Base-by-base conservation (phyloP, 2,797 vertebrate species). In the Alosa sapidissima region DNA sequence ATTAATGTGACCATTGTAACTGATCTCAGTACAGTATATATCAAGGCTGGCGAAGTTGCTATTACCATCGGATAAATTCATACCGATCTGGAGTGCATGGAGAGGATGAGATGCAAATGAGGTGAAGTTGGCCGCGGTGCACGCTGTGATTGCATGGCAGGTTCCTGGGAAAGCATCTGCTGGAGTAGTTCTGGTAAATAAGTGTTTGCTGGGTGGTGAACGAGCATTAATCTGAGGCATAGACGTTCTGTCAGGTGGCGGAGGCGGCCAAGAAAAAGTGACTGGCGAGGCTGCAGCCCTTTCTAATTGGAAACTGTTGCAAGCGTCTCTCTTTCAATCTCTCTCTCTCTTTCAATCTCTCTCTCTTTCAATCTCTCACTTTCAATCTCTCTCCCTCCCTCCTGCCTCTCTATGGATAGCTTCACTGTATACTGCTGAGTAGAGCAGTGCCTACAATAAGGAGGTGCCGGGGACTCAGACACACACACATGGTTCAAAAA, bases 181-280 rank as follows among this genome's bases (percentile, higher is more conserved):
- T 2, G 65, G 6, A 72, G 3, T 16, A 47, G 16, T 47, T 78
- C 14, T 78, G 72, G 72, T 78, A 47, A 78, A 78, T 47, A 47
- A 47, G 72, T 41, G 68, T 78, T 47, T 47, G 41, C 72, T 47
- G 72, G 72, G 72, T 47, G 72, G 72, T 78, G 41, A 78, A 78
- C 36, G 72, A 16, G 16, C 72, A 78, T 78, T 78, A 45, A 78
- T 78, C 41, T 8, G 16, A 19, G 16, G 16, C 72, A 78, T 47
- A 3, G 72, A 47, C 1, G 72, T 47, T 78, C 72, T 78, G 72
- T 78, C 41, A 78, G 72, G 1, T 14, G 33, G 14, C 16, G 8
- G 72, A 6, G 14, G 36, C 14, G 36, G 72, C 72, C 36, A 78
- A 78, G 72, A 78, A 47, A 78, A 45, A 47, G 72, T n/a, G 14